Evolutionary conservation across 1,140 invertebrate species (phyloP), one percentile per base, ranked within the genome.

Genomic region (Paralvinella palmiformis): DNA sequence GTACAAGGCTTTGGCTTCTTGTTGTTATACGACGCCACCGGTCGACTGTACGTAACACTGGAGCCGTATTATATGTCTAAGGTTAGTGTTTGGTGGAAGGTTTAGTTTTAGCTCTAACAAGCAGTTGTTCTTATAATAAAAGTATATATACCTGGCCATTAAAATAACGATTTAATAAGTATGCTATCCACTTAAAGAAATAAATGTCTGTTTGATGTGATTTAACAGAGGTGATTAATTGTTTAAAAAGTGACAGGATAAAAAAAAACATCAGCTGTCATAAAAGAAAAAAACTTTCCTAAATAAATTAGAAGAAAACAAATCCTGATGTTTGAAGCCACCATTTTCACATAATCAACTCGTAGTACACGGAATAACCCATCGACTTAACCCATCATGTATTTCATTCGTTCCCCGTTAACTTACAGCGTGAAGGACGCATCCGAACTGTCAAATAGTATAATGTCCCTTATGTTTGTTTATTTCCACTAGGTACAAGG

Each of bases 11-110:
- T 55, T 27, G 64, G 62, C 2, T 67, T 68, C 44, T 44, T 32
- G n/a, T 53, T 72, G 17, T 22, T 68, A 24, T 69, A 63, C 58
- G 68, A 69, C 41, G 59, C 55, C 20, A 59, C n/a, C 15, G 64
- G 64, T 22, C 32, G 63, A 15, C 4, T 70, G 10, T 63, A 65
- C 52, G 29, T 70, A 4, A 59, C 48, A 32, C 29, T 68, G 1
- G 36, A 58, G 7, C 69, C 69, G 15, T 65, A 36, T 44, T 70
- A 55, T 53, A 58, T 52, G 24, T 41, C 33, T 17, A 63, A 68
- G 45, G 66, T 68, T 63, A 62, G 59, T 29, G 33, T 57, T 1
- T 22, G 5, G 15, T 55, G 20, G 17, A 20, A 27, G 17, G 17
- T 24, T 24, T n/a, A 45, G n/a, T 45, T 45, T 45, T 45, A 45